Conservation (phyloP, 1,140 invertebrate species). For the Trachymyrmex septentrionalis region DNA sequence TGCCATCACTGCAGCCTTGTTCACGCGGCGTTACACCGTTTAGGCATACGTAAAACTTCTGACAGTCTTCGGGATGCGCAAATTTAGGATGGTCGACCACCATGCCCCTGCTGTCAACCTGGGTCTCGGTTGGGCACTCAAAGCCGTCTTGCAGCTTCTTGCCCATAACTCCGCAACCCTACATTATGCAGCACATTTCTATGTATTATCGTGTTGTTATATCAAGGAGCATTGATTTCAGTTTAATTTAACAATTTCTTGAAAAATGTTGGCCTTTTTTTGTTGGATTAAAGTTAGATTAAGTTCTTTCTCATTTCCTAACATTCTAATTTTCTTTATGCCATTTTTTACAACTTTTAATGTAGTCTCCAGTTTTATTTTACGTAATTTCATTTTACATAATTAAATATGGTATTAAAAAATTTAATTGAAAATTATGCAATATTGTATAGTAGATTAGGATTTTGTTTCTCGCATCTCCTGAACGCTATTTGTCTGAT, state of each 20-base stretch:
- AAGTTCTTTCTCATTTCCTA: neutral
- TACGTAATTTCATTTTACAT: neutral
- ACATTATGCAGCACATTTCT: neutral
- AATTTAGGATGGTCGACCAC: slow-evolving; percentile 94
- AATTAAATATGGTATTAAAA: neutral
- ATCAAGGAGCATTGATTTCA: neutral
- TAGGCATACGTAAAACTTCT: slow-evolving; percentile 96
- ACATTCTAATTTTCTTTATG: neutral
- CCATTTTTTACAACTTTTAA: neutral
- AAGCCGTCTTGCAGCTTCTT: slow-evolving; percentile 93
- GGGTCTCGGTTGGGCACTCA: slow-evolving; percentile 91
- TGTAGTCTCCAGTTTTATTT: neutral
- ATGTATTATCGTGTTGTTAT: neutral
- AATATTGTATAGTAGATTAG: neutral
- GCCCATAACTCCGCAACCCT: slow-evolving; percentile 83
- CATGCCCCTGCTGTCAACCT: slow-evolving; percentile 90
- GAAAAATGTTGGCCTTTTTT: neutral
- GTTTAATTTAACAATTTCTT: neutral
- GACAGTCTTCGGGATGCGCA: slow-evolving; percentile 94
- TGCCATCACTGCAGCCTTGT: slow-evolving; percentile 93
- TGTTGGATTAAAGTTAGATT: neutral
- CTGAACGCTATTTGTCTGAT: neutral
- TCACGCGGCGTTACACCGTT: slow-evolving; percentile 94
- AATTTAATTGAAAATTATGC: neutral
- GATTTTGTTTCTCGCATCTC: neutral